phyloP scores from a whole-genome alignment of 2,113 vertebrate genomes.

The Oenanthe melanoleuca region DNA sequence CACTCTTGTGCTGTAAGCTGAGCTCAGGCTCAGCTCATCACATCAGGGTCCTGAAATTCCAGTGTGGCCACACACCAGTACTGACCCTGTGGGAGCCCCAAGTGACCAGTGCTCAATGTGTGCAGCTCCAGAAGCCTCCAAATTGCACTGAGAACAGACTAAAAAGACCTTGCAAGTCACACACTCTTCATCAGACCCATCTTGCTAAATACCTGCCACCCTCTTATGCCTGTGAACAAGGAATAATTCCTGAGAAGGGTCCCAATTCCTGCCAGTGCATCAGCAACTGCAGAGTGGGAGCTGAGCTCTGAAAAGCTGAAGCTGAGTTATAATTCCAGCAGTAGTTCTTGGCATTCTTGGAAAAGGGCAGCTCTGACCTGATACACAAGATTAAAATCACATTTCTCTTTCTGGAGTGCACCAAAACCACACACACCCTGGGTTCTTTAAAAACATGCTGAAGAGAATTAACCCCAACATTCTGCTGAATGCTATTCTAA shows the following conservation, averaged over 20 bases:
- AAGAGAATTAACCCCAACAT: background rate
- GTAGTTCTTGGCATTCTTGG: background rate
- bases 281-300: background rate
- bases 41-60: slow-evolving; percentile 80
- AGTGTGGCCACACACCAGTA: slow-evolving; percentile 74
- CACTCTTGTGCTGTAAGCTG: slow-evolving; percentile 64
- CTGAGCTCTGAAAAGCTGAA: background rate
- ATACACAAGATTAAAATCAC: background rate
- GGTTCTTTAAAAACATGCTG: background rate
- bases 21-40: slow-evolving; percentile 78
- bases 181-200: background rate
- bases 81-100: background rate
- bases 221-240: background rate
- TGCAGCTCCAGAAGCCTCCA: background rate
- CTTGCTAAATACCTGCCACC: background rate
- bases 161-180: background rate
- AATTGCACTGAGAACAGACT: background rate
- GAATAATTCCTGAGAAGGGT: background rate
- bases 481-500: background rate
- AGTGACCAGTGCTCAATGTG: accelerated
- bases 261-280: background rate
- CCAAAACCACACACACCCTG: accelerated
- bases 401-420: background rate
- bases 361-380: background rate
- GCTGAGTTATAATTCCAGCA: background rate